Percentiles rank a stretch among this genome's conserved stretches.
phyloP scores from a whole-genome alignment of 2,797 vertebrate genomes.

The Bovichtus diacanthus region DNA sequence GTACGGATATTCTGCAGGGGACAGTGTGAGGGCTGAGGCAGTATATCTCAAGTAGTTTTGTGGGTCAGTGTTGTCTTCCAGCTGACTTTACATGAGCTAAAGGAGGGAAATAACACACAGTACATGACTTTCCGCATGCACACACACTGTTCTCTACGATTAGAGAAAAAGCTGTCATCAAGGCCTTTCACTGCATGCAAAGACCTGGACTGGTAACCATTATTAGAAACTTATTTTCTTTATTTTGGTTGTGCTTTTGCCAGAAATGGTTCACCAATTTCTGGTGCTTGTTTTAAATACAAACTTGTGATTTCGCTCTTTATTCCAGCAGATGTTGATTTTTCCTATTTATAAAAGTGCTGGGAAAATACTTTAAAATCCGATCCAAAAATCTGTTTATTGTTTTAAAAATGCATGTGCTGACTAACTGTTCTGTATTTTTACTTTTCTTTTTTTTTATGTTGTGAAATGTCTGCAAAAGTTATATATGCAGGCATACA shows the following conservation, averaged over 20 bases:
- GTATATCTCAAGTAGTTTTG: neutral
- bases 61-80: neutral
- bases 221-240: slow-evolving; percentile 1
- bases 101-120: neutral
- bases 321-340: slow-evolving; percentile 20
- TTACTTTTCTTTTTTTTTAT: neutral
- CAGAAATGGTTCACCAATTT: slow-evolving; percentile 4
- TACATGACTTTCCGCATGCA: neutral
- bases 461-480: slow-evolving; percentile 22
- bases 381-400: slow-evolving; percentile 4
- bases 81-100: neutral
- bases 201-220: slow-evolving; percentile 59
- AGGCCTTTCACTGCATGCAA: slow-evolving; percentile 85
- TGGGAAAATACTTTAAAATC: slow-evolving; percentile 14
- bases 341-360: slow-evolving; percentile 18
- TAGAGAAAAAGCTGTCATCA: slow-evolving; percentile 47
- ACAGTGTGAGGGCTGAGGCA: neutral
- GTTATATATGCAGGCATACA: neutral
- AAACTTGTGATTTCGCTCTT: slow-evolving; percentile 15
- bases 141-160: neutral
- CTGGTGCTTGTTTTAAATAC: slow-evolving; percentile 4
- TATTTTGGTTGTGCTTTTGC: slow-evolving; percentile 14
- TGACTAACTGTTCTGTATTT: slow-evolving; percentile 42
- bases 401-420: slow-evolving; percentile 48
- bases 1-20: neutral